Conservation (phyloP, 2,797 vertebrate species). For the Sebastes cheni region DNA sequence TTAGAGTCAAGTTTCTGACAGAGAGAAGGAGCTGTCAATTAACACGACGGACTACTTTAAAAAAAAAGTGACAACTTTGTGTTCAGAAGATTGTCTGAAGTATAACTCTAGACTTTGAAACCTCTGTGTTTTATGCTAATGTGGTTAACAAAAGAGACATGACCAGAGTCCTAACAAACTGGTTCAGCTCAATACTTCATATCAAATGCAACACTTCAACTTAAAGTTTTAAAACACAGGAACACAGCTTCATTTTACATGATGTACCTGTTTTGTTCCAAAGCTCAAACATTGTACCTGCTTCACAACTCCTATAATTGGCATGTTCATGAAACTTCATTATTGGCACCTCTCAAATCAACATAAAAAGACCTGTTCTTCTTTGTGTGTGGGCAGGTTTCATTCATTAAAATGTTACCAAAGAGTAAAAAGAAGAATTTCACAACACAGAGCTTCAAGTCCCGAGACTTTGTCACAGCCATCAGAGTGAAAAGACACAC, state of each 20-base stretch:
- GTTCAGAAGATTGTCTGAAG: not conserved
- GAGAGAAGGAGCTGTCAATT: slow-evolving; percentile 19
- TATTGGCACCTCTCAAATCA: not conserved
- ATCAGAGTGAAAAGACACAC: no score
- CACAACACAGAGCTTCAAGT: no score
- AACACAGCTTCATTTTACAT: not conserved
- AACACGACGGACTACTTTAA: not conserved
- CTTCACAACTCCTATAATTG: not conserved
- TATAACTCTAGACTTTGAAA: not conserved
- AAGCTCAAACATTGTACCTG: not conserved
- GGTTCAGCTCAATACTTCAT: not conserved
- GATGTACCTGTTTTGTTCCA: not conserved
- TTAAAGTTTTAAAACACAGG: not conserved
- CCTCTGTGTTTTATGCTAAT: not conserved
- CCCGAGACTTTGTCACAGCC: no score
- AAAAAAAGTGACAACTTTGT: not conserved
- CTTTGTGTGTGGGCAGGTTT: not conserved
- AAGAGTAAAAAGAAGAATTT: no score
- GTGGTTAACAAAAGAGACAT: not conserved
- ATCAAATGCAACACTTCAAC: not conserved
- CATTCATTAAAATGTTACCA: not conserved
- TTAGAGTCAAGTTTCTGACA: slow-evolving; percentile 12
- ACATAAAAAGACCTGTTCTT: not conserved
- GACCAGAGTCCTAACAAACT: not conserved
- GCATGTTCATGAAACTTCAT: not conserved